Conservation (phyloP, 2,797 vertebrate genomes). For the Nothura maculosa region DNA sequence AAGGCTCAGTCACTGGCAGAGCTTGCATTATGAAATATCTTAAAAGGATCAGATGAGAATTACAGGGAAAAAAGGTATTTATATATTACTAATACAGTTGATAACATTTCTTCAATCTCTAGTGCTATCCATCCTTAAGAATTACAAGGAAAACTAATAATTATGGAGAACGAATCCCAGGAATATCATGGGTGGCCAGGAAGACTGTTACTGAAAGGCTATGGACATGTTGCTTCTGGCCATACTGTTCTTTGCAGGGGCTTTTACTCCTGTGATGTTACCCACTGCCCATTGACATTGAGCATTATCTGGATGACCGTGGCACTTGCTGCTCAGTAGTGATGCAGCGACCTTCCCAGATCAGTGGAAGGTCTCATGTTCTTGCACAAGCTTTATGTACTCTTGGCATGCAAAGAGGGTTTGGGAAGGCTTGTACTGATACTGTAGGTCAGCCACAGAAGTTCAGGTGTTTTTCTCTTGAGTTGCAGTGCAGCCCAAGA, state of each 20-base stretch:
- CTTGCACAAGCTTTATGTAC: not conserved
- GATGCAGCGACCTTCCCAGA: not conserved
- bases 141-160: not conserved
- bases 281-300: not conserved
- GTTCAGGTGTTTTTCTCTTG: not conserved
- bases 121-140: not conserved
- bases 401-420: not conserved
- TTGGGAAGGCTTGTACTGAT: not conserved
- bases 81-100: not conserved
- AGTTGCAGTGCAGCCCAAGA: rapidly evolving
- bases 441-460: not conserved
- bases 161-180: not conserved
- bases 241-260: not conserved
- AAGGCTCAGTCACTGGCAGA: not conserved
- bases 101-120: not conserved
- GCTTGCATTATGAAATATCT: not conserved
- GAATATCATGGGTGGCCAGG: not conserved
- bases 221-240: not conserved
- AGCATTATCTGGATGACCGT: not conserved
- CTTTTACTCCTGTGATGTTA: not conserved
- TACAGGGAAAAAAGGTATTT: not conserved
- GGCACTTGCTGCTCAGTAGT: not conserved
- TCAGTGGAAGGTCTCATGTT: not conserved
- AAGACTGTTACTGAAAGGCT: not conserved
- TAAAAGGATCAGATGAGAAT: not conserved